Evolutionary conservation across 2,888 invertebrate species (phyloP), one percentile per base, ranked within the genome.

Genomic region (Meghimatium bilineatum): DNA sequence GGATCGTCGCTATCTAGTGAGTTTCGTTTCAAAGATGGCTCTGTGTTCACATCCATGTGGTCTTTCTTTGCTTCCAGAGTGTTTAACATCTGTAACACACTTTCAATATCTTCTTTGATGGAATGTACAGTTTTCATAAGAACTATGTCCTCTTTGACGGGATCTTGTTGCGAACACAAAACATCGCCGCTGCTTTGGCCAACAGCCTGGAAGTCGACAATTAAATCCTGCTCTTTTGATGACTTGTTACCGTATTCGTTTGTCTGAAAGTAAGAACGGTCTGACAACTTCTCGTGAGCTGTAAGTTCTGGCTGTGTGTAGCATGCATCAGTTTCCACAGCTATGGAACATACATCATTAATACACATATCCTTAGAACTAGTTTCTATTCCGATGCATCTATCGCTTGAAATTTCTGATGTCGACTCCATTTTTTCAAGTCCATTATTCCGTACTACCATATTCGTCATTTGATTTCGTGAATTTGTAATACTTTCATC

Each of bases 71-170:
- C 17, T 2, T 44, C 78, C 1, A 63, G 23, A 0, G 78, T 49
- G 32, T 78, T 66, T 23, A 78, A n/a, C 38, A 17, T 66, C 14
- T 44, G 63, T 8, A 78, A 29, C 0, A 67, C 66, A 32, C 29
- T 32, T 63, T 78, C 23, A 29, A 78, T 63, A 32, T 78, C 63
- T 29, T 66, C 66, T 67, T 78, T 78, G 29, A 78, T 66, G 20
- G 66, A 44, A 32, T 78, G 23, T 5, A 63, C 78, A 2, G 67
- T 78, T 32, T 29, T n/a, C 10, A 67, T 56, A 44, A 78, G 36
- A 10, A 12, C 66, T 44, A 66, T 66, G 8, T 78, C 78, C 17
- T 44, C 23, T 23, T 34, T 66, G 1, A 1, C n/a, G 6, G 26
- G 14, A 14, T 63, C 1, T 17, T 77, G 38, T 3, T 10, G 6